Base-by-base conservation (phyloP, 2,113 vertebrate species). In the Lamprotornis superbus region DNA sequence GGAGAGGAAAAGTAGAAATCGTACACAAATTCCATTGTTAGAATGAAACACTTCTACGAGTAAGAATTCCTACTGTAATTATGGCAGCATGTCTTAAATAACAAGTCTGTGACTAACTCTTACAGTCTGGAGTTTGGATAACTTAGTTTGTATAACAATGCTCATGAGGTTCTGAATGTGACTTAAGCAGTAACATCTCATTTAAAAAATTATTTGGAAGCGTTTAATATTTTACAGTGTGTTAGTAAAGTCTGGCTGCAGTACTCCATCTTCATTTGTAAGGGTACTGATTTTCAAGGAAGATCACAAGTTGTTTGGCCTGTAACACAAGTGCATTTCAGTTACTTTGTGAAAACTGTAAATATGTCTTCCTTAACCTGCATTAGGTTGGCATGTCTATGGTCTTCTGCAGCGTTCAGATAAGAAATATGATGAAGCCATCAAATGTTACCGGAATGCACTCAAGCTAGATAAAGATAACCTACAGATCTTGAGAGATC, bases 401-500 rank as follows among this genome's bases (percentile, higher is more conserved):
- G 98, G 98, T 46, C 98, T 98, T 39, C 60, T 98, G 80, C 98
- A 98, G 37, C 97, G 98, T 76, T 98, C 98, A 11, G 98, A 98
- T 97, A 98, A 98, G 95, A 98, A 98, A 77, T 98, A 98, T 0
- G 98, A 98, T 91, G 98, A 98, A 97, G 98, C 98, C 79, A 98
- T 98, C 94, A 98, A 98, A 75, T 98, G 98, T 91, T 98, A 98
- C 77, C 97, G 98, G 90, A 98, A 98, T 93, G 98, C 98, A 21
- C 98, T 98, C 74, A 98, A 98, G 53, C 96, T 98, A 64, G 98
- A 98, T 93, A 98, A 98, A 96, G 98, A 98, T 96, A 98, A 98
- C 69, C 90, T 98, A 24, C 98, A 98, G 74, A 98, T 98, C 35
- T 89, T 98, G 83, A 97, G 98, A 75, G 98, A 98, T 92, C 98